These are phyloP conservation scores for Bradypodion ventrale DNA, from an alignment of 2,797 vertebrate species.

Conservation along the genomic window DNA sequence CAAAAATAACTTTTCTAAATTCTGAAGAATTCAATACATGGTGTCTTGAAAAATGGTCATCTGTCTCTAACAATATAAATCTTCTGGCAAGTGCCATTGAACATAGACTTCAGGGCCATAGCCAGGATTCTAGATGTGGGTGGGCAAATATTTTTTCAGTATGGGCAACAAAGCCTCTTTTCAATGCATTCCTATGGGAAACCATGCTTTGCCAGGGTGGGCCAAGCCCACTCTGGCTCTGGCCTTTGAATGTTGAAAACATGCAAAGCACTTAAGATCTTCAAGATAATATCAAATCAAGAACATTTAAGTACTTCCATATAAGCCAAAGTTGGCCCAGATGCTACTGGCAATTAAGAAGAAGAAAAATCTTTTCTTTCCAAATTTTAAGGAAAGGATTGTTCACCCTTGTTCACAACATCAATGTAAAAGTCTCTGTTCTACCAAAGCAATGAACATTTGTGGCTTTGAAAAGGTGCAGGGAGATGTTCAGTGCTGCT, in stretches of 20 bases:
- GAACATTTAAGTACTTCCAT: background rate
- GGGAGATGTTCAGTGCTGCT: background rate
- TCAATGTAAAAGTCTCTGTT: background rate
- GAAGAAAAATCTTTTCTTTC: background rate
- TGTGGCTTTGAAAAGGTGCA: background rate
- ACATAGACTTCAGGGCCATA: too few species aligned
- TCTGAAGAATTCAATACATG: background rate
- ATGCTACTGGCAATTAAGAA: background rate
- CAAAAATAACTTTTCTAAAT: too few species aligned
- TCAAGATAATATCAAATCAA: background rate
- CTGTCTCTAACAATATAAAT: background rate
- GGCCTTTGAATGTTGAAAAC: background rate
- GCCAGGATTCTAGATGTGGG: too few species aligned
- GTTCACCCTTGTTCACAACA: background rate
- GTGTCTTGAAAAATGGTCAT: background rate
- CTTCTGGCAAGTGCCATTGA: background rate
- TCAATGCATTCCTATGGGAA: too few species aligned
- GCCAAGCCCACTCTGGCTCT: too few species aligned
- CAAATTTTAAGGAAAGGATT: background rate
- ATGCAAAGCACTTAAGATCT: background rate
- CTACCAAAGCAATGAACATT: slow-evolving; percentile 2
- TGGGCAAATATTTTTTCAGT: too few species aligned
- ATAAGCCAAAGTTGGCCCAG: slow-evolving; percentile 1
- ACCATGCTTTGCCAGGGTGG: too few species aligned
- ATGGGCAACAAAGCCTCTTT: too few species aligned